These are phyloP conservation scores for Ornithoptera alexandrae DNA, from an alignment of 2,888 invertebrate species.

Conservation along the genomic window DNA sequence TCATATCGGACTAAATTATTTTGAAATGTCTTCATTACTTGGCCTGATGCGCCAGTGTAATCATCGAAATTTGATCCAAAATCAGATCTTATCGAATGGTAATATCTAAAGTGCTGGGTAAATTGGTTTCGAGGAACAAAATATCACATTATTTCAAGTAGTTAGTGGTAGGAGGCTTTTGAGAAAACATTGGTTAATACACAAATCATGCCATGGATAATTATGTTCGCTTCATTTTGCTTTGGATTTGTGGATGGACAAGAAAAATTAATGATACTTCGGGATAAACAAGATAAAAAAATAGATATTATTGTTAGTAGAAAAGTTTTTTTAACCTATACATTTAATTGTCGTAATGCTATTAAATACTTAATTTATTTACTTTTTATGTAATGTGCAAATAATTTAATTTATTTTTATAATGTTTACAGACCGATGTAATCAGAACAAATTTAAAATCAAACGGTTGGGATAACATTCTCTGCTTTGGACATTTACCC, in stretches of 20 bases:
- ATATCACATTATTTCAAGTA: not conserved
- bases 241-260: not conserved
- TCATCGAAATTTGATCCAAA: conserved; percentile 1
- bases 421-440: conserved; percentile 51
- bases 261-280: conserved; percentile 7
- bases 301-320: conserved; percentile 27
- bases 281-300: conserved; percentile 25
- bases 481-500: conserved; percentile 53
- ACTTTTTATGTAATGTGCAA: conserved; percentile 2
- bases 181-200: not conserved
- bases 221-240: conserved; percentile 3
- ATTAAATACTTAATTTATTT: not conserved
- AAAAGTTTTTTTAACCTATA: not conserved
- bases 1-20: not conserved
- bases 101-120: not conserved
- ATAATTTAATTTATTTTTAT: not conserved
- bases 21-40: not conserved
- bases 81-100: conserved; percentile 9
- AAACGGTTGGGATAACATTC: conserved; percentile 58
- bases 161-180: not conserved
- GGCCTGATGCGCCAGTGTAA: not conserved
- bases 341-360: not conserved
- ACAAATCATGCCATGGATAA: conserved; percentile 5
- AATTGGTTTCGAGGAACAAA: not conserved
- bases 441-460: conserved; percentile 48